A percentile compares a stretch with the other conserved stretches of the same genome.
phyloP scores from a whole-genome alignment of 2,797 vertebrate genomes.

The Cyprinella venusta region DNA sequence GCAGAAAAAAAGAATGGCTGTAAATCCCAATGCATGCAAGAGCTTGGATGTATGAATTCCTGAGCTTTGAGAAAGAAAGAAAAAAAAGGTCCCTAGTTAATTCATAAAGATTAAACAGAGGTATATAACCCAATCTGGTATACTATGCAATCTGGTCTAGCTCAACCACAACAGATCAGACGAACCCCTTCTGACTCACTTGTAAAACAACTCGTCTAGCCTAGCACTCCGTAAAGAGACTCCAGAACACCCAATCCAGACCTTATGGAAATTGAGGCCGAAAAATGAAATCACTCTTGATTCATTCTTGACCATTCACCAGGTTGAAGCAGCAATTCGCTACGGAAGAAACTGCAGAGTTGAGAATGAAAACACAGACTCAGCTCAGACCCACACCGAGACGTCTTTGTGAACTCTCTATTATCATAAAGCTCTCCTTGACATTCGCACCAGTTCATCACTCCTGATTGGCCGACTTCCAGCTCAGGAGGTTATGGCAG shows the following conservation, averaged over 20 bases:
- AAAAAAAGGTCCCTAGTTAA: not conserved
- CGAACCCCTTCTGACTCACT: constrained; percentile 26
- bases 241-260: not conserved
- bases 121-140: not conserved
- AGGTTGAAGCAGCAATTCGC: not conserved
- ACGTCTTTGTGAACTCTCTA: constrained; percentile 22
- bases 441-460: constrained; percentile 50
- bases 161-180: constrained; percentile 38
- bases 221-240: constrained; percentile 1
- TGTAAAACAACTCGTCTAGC: constrained; percentile 27
- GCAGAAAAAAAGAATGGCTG: not conserved
- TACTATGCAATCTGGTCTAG: not conserved
- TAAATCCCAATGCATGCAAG: not conserved
- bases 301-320: not conserved
- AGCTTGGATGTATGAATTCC: not conserved
- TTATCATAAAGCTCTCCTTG: constrained; percentile 37
- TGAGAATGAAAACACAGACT: not conserved
- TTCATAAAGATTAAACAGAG: not conserved
- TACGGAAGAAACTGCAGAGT: not conserved
- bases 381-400: not conserved
- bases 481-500: constrained; percentile 37
- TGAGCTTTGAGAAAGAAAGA: not conserved
- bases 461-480: constrained; percentile 44
- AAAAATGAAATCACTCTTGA: not conserved
- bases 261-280: not conserved